Conservation (phyloP, 2,888 invertebrate genomes). For the Lepas anatifera region DNA sequence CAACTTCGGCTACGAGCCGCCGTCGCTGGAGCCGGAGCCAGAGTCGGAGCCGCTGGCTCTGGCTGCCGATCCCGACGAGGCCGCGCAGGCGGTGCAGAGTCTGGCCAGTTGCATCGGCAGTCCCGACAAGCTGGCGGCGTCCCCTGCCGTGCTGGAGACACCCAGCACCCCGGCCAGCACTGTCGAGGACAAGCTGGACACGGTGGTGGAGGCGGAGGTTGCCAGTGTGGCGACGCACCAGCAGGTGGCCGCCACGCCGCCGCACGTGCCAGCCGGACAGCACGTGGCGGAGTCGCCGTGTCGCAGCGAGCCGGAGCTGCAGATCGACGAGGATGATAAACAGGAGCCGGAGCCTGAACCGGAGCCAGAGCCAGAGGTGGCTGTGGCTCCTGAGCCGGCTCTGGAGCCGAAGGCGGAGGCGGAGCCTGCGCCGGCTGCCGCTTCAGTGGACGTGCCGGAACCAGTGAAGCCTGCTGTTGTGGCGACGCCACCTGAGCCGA, state of each 20-base stretch:
- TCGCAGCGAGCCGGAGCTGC: slow-evolving; percentile 11
- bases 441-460: too few species aligned
- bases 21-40: slow-evolving; percentile 35
- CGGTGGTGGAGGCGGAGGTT: not conserved
- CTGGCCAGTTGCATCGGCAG: slow-evolving; percentile 35
- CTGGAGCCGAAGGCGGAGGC: not conserved
- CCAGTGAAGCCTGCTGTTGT: too few species aligned
- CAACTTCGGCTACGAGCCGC: slow-evolving; percentile 32
- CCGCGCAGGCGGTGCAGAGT: slow-evolving; percentile 70
- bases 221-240: not conserved
- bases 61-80: slow-evolving; percentile 66
- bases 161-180: slow-evolving; percentile 5
- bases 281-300: not conserved
- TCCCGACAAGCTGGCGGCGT: not conserved
- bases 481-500: not conserved
- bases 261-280: slow-evolving; percentile 10
- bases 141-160: not conserved
- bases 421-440: not conserved
- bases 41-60: slow-evolving; percentile 38
- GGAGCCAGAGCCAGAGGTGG: slow-evolving; percentile 70
- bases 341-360: slow-evolving; percentile 64
- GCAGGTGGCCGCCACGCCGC: not conserved
- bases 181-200: slow-evolving; percentile 16
- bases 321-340: slow-evolving; percentile 24
- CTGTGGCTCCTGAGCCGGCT: too few species aligned